Base-by-base conservation (phyloP, 2,797 vertebrate species). In the Pogonophryne albipinna region DNA sequence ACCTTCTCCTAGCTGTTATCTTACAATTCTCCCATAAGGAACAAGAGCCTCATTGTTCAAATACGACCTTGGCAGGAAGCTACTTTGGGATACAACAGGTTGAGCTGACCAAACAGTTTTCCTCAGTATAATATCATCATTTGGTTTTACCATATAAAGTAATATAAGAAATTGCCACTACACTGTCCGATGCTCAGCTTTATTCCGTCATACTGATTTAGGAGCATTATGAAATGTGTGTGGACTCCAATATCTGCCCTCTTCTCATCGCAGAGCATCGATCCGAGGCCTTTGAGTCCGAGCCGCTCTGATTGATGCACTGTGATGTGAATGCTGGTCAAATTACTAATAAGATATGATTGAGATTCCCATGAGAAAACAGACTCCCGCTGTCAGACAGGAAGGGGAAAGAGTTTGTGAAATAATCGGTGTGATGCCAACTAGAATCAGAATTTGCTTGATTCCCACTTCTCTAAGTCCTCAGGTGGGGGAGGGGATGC, bases 261-360 rank as follows among this genome's bases (percentile, higher is more conserved):
- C 68, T 81, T 73, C 66, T 86, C 78, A 55, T 80, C 69, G 57
- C 59, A 58, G 34, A 44, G 46, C 59, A 89, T 90, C 69, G 84
- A 92, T 90, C 19, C 10, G 46, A 74, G 59, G 74, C 76, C 79
- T 73, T 52, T 80, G 52, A 34, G 68, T 51, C 71, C 51, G 69
- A 66, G 52, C 49, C 10, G 66, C 76, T 76, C 74, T 64, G 64
- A 79, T 63, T 66, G 83, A 84, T 83, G 79, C 71, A 53, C 62
- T 70, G 34, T 19, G 52, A 58, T 65, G 84, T 64, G 42, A 79
- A 82, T 72, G 66, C 57, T 8, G 79, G 58, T 89, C 80, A 78
- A 73, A 77, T 86, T 90, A 76, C 85, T 71, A 77, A 85, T 82
- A 46, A 84, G 72, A 87, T 79, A 47, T 78, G 82, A 88, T 71